These are phyloP conservation scores for Copsychus sechellarum DNA, from an alignment of 2,113 vertebrate genomes.

Conservation along the genomic window DNA sequence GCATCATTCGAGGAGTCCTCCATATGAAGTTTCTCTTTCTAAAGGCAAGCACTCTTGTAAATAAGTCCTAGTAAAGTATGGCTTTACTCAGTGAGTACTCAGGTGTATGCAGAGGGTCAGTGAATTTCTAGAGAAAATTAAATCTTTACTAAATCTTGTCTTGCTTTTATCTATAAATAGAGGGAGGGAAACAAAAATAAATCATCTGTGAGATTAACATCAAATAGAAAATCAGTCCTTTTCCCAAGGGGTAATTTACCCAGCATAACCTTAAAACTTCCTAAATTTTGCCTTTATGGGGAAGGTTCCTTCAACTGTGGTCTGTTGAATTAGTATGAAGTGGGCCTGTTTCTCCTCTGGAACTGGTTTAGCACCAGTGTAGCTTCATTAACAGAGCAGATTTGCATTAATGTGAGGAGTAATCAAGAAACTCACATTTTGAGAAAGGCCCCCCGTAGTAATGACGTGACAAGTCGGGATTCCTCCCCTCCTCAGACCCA, in stretches of 20 bases:
- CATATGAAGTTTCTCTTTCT: conserved; percentile 30
- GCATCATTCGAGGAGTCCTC: conserved; percentile 35
- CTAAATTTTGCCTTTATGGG: neutral
- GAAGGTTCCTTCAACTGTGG: neutral
- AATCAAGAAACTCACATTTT: neutral
- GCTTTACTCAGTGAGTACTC: neutral
- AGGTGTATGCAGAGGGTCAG: neutral
- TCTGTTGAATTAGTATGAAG: neutral
- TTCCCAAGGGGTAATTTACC: neutral
- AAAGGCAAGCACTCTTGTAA: neutral
- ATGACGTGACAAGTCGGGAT: neutral
- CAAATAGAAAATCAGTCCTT: neutral
- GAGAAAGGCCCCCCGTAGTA: neutral
- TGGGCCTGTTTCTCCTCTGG: neutral
- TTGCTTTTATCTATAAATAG: neutral
- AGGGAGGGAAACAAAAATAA: neutral
- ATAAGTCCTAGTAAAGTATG: neutral
- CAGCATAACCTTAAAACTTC: neutral
- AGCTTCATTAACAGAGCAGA: neutral
- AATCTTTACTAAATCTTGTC: neutral
- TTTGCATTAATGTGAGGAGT: neutral
- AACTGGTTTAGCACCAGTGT: neutral
- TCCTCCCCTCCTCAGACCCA: neutral
- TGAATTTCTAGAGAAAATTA: neutral
- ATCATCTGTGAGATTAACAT: neutral